Evolutionary conservation across 2,797 vertebrate genomes (phyloP), one percentile per base, ranked within the genome.

Genomic region (Tauraco hartlaubi): DNA sequence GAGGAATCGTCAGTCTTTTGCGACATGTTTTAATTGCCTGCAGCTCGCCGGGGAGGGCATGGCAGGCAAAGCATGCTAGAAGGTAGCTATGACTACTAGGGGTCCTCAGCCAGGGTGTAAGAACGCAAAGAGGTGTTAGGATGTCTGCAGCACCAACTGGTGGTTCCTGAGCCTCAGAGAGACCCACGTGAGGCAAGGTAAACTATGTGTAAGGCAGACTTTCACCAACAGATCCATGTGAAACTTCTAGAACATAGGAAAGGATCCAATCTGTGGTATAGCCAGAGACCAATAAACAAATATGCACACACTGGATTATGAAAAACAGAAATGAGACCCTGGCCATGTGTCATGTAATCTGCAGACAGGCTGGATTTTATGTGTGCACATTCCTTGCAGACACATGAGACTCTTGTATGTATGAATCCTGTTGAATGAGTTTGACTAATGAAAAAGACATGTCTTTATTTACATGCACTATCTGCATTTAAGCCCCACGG

Each of bases 301-400:
- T 59, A 54, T 0, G 10, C 35, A 71, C 29, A 41, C 52, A 12
- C 2, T 14, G 59, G 63, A 62, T 82, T 92, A 66, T 59, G 62
- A 79, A 81, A 74, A 62, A 31, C 67, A 91, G 88, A 77, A 89
- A 66, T 52, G 71, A 73, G 59, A 78, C 43, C 85, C 73, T 92
- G 55, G 31, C 51, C 51, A 12, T 10, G 43, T 88, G 66, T 55
- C 69, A 56, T 0, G 1, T 35, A 62, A 69, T 73, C 92, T 88
- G 58, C 69, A 92, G 75, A 44, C 43, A n/a, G 56, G 20, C 31
- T 72, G 41, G 44, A 80, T 83, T 94, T 92, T 88, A 41, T 56
- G 44, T 73, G 59, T 71, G 48, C 1, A 2, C 46, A 22, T 84
- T 86, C 63, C 85, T 79, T 88, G 71, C 12, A 66, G 59, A 71